Evolutionary conservation across 2,113 vertebrate genomes (phyloP), one percentile per base, ranked within the genome.

Genomic region (Spilogale gracilis): DNA sequence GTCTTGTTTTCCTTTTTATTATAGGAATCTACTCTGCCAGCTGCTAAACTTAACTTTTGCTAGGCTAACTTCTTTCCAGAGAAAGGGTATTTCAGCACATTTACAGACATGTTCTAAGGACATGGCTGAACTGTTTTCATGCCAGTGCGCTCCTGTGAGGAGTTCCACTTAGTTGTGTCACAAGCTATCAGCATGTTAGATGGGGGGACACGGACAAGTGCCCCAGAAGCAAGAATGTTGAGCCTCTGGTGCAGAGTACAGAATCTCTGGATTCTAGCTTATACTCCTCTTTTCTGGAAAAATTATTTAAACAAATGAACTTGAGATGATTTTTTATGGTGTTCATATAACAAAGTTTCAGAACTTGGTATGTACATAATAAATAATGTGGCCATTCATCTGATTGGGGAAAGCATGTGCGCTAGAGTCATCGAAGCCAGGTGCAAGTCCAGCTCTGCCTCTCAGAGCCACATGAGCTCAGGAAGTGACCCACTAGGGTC

Each of bases 31-130:
- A 65, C 65, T 89, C 38, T 73, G 48, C 38, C 60, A 67, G 32
- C 94, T 88, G 16, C 54, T 96, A 93, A 71, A 52, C 67, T 87
- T 96, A 76, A 73, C 7, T 93, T 93, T 23, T 61, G 30, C 67
- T 43, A 82, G 60, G 81, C 74, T 97, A n/a, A 85, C 43, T 65
- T 63, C 54, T 74, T 95, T 76, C 85, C 74, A 63, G 18, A 63
- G 52, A 73, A 83, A 87, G 82, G 14, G 11, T 30, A 67, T 79
- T 43, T 91, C 25, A n/a, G 23, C 54, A 52, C 7, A 45, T n/a
- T 71, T 61, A 23, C 45, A 32, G 38, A 63, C 38, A 30, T 79
- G 7, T 91, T 83, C 71, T 48, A 73, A 91, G 45, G 12, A 78
- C 23, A 13, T 20, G 25, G 21, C 38, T 82, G 69, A 87, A 27